Base-by-base conservation (phyloP, 2,888 invertebrate genomes). In the Nomada fucata region DNA sequence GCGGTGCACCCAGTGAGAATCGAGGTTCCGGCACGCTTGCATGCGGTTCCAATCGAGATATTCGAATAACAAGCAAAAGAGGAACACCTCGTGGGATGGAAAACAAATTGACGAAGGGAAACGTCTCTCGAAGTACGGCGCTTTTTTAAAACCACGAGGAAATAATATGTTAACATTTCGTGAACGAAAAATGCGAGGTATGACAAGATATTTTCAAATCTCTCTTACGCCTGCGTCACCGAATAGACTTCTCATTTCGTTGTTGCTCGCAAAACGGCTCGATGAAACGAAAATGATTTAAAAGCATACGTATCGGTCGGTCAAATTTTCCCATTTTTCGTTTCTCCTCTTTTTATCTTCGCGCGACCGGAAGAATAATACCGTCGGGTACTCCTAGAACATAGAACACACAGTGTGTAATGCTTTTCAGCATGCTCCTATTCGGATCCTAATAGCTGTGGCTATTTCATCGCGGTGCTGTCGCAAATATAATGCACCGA, bases 1-100 rank as follows among this genome's bases (percentile, higher is more conserved):
- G 60, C 60, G 72, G 86, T 77, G 86, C 76, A 87, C 64, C 9
- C 87, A 88, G 87, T 88, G 79, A 71, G 77, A 81, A 79, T 63
- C 81, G 75, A 74, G 86, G 83, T 79, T 55, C 76, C 88, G 86
- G 57, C 76, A 70, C 29, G 86, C 55, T 57, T 63, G 70, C 80
- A 84, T 50, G 61, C 69, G 60, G 42, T 67, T 63, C 69, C 65
- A 1, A 67, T 42, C 55, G 63, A 59, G 47, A 79, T 29, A 75
- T 80, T 70, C 36, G 61, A 82, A 36, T 10, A 63, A 4, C 69
- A 18, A 42, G 15, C 13, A 15, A 2, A 20, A 5, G 13, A 57
- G 18, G 10, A 0, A 23, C 1, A 26, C 2, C 26, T 42, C 36
- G 3, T 5, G n/a, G 7, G 0, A 13, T 18, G 2, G n/a, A 0